Evolutionary conservation across 2,113 vertebrate genomes (phyloP).

Genomic region (Neodon shergylaensis): DNA sequence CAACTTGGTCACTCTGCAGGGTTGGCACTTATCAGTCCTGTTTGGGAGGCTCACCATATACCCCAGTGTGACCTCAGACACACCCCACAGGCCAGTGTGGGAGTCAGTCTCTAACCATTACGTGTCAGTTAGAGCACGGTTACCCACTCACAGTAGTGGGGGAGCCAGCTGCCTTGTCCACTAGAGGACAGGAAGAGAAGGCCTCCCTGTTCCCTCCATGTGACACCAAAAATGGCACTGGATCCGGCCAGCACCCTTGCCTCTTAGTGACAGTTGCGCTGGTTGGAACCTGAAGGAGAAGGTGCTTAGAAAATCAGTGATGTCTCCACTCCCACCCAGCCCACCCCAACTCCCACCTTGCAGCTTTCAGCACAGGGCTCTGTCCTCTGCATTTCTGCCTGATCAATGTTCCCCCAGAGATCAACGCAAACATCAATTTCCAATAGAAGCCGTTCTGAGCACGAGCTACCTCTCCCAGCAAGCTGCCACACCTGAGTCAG

Average conservation of each 20-base stretch:
- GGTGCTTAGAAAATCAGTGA: accelerated
- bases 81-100: neutral
- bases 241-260: neutral
- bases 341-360: neutral
- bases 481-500: neutral
- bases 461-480: neutral
- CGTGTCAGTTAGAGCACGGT: neutral
- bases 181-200: neutral
- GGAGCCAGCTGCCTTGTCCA: neutral
- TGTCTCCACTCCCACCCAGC: neutral
- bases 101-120: neutral
- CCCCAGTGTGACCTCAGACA: neutral
- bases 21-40: neutral
- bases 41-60: neutral
- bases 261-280: neutral
- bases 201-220: neutral
- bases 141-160: neutral
- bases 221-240: too few species aligned
- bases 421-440: neutral
- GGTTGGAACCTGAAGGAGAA: too few species aligned
- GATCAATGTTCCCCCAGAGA: neutral
- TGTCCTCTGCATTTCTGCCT: neutral
- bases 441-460: neutral
- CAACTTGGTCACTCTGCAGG: neutral
- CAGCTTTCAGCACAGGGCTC: neutral